These are phyloP conservation scores for Parelbella ahira DNA, from an alignment of 2,888 invertebrate species.

Conservation along the genomic window DNA sequence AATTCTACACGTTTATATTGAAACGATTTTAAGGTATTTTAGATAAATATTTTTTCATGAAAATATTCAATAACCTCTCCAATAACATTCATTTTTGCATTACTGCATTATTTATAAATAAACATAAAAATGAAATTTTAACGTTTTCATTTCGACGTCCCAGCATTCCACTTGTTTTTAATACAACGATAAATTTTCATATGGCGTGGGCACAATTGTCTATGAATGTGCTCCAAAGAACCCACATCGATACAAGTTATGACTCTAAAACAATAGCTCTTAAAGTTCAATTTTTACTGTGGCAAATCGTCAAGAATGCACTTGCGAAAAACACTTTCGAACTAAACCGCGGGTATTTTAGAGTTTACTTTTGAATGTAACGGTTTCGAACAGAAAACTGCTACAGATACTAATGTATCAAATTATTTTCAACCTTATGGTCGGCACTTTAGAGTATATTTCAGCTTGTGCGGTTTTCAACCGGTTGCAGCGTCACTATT, in stretches of 20 bases:
- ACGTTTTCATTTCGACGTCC: slow-evolving; percentile 2
- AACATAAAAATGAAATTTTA: slow-evolving; percentile 7
- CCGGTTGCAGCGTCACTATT: slow-evolving; percentile 50
- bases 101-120: neutral
- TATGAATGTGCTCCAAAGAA: slow-evolving; percentile 24
- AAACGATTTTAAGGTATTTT: too few species aligned
- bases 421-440: slow-evolving; percentile 7
- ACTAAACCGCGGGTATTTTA: slow-evolving; percentile 7
- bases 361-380: slow-evolving; percentile 19
- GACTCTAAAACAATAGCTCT: neutral
- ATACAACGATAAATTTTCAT: slow-evolving; percentile 42
- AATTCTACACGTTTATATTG: too few species aligned
- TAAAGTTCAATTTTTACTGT: slow-evolving; percentile 7
- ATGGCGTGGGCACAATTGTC: slow-evolving; percentile 40
- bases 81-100: too few species aligned
- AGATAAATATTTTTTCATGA: too few species aligned
- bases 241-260: neutral
- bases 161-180: slow-evolving; percentile 30
- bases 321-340: neutral
- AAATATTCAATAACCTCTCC: too few species aligned
- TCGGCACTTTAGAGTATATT: slow-evolving; percentile 18
- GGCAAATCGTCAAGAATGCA: neutral
- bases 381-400: slow-evolving; percentile 7
- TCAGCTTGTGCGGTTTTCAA: slow-evolving; percentile 25
- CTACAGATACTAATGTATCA: slow-evolving; percentile 1